Conservation (phyloP, 2,113 vertebrate species). For the Xiphorhynchus elegans region DNA sequence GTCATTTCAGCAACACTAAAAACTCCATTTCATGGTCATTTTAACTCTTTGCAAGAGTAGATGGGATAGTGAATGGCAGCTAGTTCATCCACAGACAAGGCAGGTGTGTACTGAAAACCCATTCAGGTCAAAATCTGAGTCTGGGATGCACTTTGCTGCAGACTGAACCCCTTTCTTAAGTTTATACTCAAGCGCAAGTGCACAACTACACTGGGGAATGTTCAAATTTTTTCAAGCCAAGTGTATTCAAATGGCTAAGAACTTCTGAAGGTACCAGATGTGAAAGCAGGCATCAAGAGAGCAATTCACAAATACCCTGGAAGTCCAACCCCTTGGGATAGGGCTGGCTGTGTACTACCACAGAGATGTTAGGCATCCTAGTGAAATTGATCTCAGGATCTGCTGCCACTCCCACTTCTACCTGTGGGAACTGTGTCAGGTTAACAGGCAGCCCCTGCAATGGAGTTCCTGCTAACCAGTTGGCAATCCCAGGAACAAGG, state of each 20-base stretch:
- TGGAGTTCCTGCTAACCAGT: not conserved
- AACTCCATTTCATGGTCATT: not conserved
- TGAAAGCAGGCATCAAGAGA: not conserved
- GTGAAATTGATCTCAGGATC: not conserved
- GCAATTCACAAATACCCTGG: accelerated
- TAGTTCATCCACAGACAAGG: not conserved
- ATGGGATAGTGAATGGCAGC: not conserved
- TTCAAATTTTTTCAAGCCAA: not conserved
- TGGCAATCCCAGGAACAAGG: not conserved
- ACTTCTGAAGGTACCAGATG: not conserved
- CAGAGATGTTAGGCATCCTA: not conserved
- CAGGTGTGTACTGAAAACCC: not conserved
- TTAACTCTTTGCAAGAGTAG: not conserved
- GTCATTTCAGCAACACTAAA: not conserved
- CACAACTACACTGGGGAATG: not conserved
- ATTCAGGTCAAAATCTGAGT: not conserved
- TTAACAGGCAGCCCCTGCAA: not conserved
- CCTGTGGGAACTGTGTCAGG: not conserved
- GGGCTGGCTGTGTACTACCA: not conserved
- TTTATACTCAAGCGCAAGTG: not conserved
- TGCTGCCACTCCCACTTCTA: not conserved
- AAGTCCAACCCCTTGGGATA: not conserved
- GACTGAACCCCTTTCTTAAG: not conserved
- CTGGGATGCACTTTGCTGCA: not conserved
- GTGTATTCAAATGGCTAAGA: not conserved